Base-by-base conservation (phyloP, 2,113 vertebrate species). In the Caranx melampygus region DNA sequence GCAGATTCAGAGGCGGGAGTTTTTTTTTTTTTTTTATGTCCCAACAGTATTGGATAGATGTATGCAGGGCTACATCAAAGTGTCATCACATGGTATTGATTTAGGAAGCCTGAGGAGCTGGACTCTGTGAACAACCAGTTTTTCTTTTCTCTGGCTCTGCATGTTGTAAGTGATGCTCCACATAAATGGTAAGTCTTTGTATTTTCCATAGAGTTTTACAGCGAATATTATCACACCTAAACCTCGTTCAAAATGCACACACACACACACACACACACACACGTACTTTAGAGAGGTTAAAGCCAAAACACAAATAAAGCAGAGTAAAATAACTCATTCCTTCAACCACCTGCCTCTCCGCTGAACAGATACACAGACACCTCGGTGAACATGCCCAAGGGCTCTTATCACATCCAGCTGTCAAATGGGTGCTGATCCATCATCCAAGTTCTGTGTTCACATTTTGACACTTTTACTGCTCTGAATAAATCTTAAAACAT, bases 351-450 rank as follows among this genome's bases (percentile, higher is more conserved):
- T 88, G 84, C 72, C 55, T 78, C 74, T 70, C 67, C 54, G n/a
- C 76, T 35, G 79, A 78, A 79, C 71, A 82, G 72, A 89, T 20
- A 76, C 81, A 76, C 69, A 80, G 69, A 86, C 75, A 82, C 77
- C 55, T 83, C 64, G 34, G 65, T 64, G 78, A 77, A 87, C 82
- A 86, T 72, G 72, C 88, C 84, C 81, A 44, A 31, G 54, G 88
- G 88, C 82, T 87, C 79, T 78, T 58, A 83, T 88, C 85, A 78
- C 83, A 70, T 78, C 74, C 77, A 72, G 86, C 87, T 89, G 89
- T 91, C 92, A 88, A 72, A 82, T 15, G 75, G 74, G 64, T 54
- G 75, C 81, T 84, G 89, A 90, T 87, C 79, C 82, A 64, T 85
- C 85, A 75, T 64, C 88, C 66, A 52, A 49, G 26, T 73, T 88